Evolutionary conservation across 1,140 invertebrate species (phyloP).

Genomic region (Scaptomyza montana): DNA sequence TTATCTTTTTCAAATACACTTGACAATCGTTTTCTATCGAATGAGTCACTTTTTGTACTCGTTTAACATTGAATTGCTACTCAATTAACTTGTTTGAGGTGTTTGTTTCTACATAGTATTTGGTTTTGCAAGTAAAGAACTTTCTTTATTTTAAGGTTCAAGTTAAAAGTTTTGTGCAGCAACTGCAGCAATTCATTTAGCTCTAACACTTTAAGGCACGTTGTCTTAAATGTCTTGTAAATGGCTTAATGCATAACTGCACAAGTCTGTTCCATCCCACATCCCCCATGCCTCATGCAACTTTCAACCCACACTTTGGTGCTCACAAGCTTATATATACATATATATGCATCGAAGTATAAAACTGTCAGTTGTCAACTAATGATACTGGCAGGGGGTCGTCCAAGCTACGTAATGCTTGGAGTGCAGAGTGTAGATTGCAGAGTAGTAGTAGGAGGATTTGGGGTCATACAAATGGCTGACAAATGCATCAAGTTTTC

Average conservation of each 20-base stretch:
- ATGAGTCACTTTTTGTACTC: too few relatives aligned
- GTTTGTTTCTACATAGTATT: too few relatives aligned
- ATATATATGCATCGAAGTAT: constrained; percentile 1
- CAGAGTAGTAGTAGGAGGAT: too few relatives aligned
- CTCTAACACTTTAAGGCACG: neutral
- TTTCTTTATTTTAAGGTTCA: neutral
- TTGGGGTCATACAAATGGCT: constrained; percentile 58
- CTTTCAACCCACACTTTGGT: too few relatives aligned
- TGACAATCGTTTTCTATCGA: neutral
- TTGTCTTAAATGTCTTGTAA: constrained; percentile 1
- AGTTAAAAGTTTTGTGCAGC: neutral
- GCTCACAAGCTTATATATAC: too few relatives aligned
- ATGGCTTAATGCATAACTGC: neutral
- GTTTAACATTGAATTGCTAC: too few relatives aligned
- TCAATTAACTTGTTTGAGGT: too few relatives aligned
- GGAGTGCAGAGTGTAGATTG: too few relatives aligned
- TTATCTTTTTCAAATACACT: neutral
- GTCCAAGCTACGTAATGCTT: too few relatives aligned
- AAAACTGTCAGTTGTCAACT: constrained; percentile 1
- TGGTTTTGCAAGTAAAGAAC: too few relatives aligned
- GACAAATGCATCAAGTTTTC: constrained; percentile 78
- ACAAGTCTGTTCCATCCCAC: too few relatives aligned
- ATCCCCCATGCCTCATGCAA: too few relatives aligned
- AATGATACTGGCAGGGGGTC: neutral
- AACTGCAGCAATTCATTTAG: neutral